phyloP scores from a whole-genome alignment of 1,140 invertebrate species.

The Bombus sylvicola region DNA sequence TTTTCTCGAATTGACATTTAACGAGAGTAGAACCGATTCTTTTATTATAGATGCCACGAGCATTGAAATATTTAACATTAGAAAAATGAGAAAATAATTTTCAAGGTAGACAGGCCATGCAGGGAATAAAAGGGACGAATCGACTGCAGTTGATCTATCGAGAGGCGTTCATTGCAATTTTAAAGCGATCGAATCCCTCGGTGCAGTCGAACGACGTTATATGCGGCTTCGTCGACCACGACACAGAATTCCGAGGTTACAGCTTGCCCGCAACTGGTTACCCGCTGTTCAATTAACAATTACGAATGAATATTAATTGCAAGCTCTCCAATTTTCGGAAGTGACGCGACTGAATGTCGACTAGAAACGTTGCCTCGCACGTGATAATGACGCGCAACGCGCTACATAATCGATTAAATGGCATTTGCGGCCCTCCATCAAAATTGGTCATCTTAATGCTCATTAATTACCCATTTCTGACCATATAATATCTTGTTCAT shows the following conservation, averaged over 20 bases:
- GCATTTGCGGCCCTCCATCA: too few relatives aligned
- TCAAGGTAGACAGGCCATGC: too few relatives aligned
- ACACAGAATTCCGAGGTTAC: slow-evolving; percentile 50
- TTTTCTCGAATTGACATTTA: neutral
- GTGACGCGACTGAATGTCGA: slow-evolving; percentile 9
- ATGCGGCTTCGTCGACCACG: slow-evolving; percentile 30
- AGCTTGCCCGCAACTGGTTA: slow-evolving; percentile 41
- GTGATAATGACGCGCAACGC: slow-evolving; percentile 14
- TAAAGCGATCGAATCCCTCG: slow-evolving; percentile 57
- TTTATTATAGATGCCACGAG: too few relatives aligned
- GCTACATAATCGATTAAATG: slow-evolving; percentile 6
- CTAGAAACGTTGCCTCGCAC: slow-evolving; percentile 4
- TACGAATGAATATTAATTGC: slow-evolving; percentile 68
- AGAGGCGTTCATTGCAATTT: slow-evolving; percentile 62
- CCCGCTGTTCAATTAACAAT: slow-evolving; percentile 68
- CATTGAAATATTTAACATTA: neutral
- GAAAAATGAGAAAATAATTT: neutral
- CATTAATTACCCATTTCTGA: neutral
- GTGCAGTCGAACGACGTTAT: slow-evolving; percentile 30
- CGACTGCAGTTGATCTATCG: slow-evolving; percentile 49
- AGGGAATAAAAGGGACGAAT: neutral
- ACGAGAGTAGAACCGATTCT: neutral
- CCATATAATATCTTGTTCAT: too few relatives aligned
- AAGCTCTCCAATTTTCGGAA: slow-evolving; percentile 27
- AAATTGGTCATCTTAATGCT: too few relatives aligned